Evolutionary conservation across 2,113 vertebrate species (phyloP).

Genomic region (Eurystomus gularis): DNA sequence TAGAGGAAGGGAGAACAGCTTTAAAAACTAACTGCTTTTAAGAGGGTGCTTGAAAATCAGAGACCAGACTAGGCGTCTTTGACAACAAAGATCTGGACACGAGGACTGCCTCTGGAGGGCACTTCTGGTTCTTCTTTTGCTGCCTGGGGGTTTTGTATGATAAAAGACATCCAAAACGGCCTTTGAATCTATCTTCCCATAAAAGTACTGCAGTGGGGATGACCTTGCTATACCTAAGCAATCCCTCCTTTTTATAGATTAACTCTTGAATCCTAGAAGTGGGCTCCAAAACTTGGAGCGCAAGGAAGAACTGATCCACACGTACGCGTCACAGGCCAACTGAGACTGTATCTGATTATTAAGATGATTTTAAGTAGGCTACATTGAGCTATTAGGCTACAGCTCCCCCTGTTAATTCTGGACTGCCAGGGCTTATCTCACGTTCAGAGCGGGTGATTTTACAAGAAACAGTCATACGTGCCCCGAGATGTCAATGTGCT

Average conservation of each 20-base stretch:
- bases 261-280: not conserved
- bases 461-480: not conserved
- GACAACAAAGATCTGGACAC: not conserved
- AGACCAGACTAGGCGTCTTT: not conserved
- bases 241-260: not conserved
- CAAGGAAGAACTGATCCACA: not conserved
- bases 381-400: not conserved
- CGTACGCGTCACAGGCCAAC: not conserved
- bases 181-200: not conserved
- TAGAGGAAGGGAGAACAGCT: not conserved
- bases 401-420: not conserved
- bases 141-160: not conserved
- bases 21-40: not conserved
- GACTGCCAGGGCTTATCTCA: not conserved
- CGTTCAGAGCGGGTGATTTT: not conserved
- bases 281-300: not conserved
- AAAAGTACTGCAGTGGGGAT: not conserved
- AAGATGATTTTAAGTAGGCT: not conserved
- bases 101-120: constrained; percentile 9
- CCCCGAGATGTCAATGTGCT: not conserved
- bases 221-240: not conserved
- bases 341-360: not conserved
- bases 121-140: not conserved
- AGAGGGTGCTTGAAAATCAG: not conserved
- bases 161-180: not conserved